Percentiles rank a stretch among this genome's conserved stretches.
Evolutionary conservation across 2,888 invertebrate species (phyloP).

Genomic region (Tigriopus californicus): DNA sequence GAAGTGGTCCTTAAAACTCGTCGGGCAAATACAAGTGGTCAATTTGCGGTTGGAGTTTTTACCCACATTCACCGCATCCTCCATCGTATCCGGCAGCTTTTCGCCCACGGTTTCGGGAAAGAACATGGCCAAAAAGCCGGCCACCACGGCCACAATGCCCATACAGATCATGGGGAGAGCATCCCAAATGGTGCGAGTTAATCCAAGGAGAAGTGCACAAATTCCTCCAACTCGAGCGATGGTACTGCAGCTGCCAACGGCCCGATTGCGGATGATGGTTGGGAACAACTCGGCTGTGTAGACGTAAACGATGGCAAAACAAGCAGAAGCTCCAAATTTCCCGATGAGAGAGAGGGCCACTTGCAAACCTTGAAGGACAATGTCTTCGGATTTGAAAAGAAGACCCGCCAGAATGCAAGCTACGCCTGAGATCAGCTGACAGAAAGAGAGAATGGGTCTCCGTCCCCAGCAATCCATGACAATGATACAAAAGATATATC

Average conservation of each 20-base stretch:
- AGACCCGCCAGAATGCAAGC: slow-evolving; percentile 9
- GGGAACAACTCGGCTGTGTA: slow-evolving; percentile 80
- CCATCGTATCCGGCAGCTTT: slow-evolving; percentile 12
- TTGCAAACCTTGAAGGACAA: background rate
- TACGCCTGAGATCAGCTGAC: slow-evolving; percentile 8
- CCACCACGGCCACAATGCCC: slow-evolving; percentile 7
- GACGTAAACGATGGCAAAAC: slow-evolving; percentile 70
- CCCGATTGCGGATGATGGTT: slow-evolving; percentile 66
- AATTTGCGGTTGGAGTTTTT: background rate
- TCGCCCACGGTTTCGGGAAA: slow-evolving; percentile 14
- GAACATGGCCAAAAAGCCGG: slow-evolving; percentile 8
- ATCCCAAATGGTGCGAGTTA: background rate
- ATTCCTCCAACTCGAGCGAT: slow-evolving; percentile 67
- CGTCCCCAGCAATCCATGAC: slow-evolving; percentile 46
- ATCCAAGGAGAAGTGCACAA: slow-evolving; percentile 56
- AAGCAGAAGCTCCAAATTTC: slow-evolving; percentile 58
- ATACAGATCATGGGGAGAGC: slow-evolving; percentile 5
- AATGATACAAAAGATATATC: slow-evolving; percentile 43
- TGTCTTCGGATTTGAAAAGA: background rate
- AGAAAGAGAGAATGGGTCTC: slow-evolving; percentile 39
- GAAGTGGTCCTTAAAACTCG: background rate
- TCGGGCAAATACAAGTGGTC: background rate
- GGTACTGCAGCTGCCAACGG: slow-evolving; percentile 63
- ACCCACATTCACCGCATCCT: slow-evolving; percentile 10
- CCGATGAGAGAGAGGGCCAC: slow-evolving; percentile 49